Percentiles rank a stretch among this genome's conserved stretches.
phyloP scores from a whole-genome alignment of 1,140 invertebrate species.

The Diuraphis noxia region DNA sequence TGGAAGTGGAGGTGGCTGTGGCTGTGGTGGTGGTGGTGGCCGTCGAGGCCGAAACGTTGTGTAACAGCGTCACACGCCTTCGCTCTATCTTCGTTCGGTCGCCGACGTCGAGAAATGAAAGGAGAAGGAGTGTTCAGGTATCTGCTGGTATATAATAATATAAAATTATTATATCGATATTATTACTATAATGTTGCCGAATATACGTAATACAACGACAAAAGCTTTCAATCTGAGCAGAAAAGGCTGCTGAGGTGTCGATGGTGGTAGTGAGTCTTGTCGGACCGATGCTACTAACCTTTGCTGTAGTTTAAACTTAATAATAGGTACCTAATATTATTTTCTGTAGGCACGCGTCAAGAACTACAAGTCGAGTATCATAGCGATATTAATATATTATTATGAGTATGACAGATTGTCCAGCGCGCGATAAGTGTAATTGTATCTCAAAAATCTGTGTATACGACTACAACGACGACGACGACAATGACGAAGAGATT shows the following conservation, averaged over 20 bases:
- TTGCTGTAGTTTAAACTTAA: not conserved
- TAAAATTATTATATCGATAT: not conserved
- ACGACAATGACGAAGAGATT: not conserved
- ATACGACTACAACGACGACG: not conserved
- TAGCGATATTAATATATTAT: too few species aligned
- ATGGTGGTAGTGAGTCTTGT: not conserved
- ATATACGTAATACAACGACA: not conserved
- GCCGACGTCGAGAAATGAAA: not conserved
- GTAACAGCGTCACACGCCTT: not conserved
- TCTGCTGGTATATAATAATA: not conserved
- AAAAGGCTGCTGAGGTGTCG: not conserved
- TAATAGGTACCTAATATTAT: too few species aligned
- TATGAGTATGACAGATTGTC: not conserved
- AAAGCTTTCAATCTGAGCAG: not conserved
- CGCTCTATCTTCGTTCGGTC: constrained; percentile 7
- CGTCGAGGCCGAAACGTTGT: constrained; percentile 1
- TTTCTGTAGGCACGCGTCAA: not conserved
- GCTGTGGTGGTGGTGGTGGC: not conserved
- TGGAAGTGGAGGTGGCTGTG: not conserved
- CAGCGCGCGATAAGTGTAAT: not conserved
- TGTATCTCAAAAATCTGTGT: not conserved
- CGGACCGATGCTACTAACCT: not conserved
- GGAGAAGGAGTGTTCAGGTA: not conserved
- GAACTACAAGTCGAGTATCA: not conserved
- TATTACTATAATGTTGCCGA: not conserved